Evolutionary conservation across 2,888 invertebrate species (phyloP), one percentile per base, ranked within the genome.

Genomic region (Macropis europaea): DNA sequence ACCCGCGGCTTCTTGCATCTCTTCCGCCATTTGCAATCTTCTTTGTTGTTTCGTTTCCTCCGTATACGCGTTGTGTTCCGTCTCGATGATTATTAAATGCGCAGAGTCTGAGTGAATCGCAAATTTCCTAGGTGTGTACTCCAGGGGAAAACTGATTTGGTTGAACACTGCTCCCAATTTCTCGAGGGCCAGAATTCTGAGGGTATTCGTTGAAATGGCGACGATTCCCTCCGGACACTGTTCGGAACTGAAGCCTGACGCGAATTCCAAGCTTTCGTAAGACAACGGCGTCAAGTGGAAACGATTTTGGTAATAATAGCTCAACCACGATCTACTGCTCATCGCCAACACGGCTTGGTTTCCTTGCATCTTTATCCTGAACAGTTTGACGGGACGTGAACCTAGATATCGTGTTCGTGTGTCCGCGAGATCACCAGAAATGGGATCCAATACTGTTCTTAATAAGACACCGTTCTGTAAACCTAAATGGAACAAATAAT

Each of bases 221-320:
- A 99, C 99, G 81, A 99, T 98, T 79, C 99, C 99, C 90, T 99
- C 99, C 0, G 98, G 97, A 92, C 99, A 99, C 90, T 99, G 99
- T 90, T 99, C 99, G 79, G 95, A 95, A 88, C 94, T 94, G 90
- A 99, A 99, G 2, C 99, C 99, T 0, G 99, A 97, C 0, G 99
- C 99, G 90, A 97, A 99, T 89, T 99, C 99, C 63, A 99, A 91
- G 62, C 97, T 96, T 90, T 99, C 99, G 87, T 99, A 99, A 0
- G 98, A 98, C 0, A 99, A 90, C 0, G 99, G 99, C 0, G 99
- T 99, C 47, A 99, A 91, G 90, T 99, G 98, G 86, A 97, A 97
- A 56, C 97, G 93, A 90, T 97, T 99, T 90, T 99, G 99, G 90
- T 99, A 98, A 86, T 97, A 97, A 89, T 99, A 99, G 86, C 98